Base-by-base conservation (phyloP, 2,113 vertebrate genomes). In the Gopherus evgoodei region DNA sequence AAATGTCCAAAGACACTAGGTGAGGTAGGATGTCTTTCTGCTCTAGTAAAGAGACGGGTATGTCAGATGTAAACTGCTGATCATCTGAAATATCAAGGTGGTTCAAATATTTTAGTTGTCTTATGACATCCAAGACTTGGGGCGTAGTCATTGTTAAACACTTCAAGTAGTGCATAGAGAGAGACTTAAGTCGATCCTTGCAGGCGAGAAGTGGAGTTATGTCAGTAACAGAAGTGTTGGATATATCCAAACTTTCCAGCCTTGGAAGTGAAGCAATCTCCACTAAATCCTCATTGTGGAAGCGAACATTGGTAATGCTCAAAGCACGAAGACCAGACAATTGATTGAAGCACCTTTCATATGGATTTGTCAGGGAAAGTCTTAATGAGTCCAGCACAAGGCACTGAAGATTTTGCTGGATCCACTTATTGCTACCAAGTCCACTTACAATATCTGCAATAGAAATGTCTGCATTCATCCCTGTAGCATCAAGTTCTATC, bases 21-120 rank as follows among this genome's bases (percentile, higher is more conserved):
- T 98, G 98, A 17, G 99, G 99, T 62, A 99, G 98, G 88, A 99
- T 99, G 42, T 99, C 99, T 3, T 98, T 99, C 96, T 99, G 99
- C 81, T 99, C 99, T 44, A 99, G 97, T 78, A 99, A 98, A 56
- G 99, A 99, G 86, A 99, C 98, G 62, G 99, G 99, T 97, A 99
- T 99, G 83, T 99, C 99, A 8, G 99, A 99, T 0, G 99, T 99
- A 96, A 99, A 99, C 97, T 99, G 99, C 97, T 99, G 99, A 96
- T 99, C 99, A 91, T 99, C 99, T 0, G 99, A 99, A 97, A 99
- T 99, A 97, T 99, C 99, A 93, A 99, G 98, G 91, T 99, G 99
- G 97, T 99, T 98, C 96, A 99, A 97, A 52, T 98, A 98, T 82
- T 98, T 98, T 47, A 99, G 95, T 98, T 99, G 99, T 86, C 99